Evolutionary conservation across 2,113 vertebrate genomes (phyloP), one percentile per base, ranked within the genome.

Genomic region (Leiothrix lutea): DNA sequence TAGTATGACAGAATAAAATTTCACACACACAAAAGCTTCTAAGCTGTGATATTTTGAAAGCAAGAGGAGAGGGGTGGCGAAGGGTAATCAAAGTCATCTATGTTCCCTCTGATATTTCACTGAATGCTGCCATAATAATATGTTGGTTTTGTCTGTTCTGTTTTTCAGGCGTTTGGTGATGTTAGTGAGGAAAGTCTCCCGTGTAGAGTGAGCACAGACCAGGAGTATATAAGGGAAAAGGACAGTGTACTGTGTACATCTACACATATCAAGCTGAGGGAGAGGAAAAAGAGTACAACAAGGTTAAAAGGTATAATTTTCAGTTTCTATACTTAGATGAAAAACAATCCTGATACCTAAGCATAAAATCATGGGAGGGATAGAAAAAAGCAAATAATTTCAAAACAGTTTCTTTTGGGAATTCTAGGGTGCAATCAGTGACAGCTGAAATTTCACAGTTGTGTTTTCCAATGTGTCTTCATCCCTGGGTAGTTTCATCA

Each of bases 101-200:
- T n/a, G 54, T 54, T 91, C 45, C 19, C 57, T 85, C 77, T 91
- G 87, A 90, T 89, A 92, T 45, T 86, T 83, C 67, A 57, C 73
- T 88, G 70, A 96, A 94, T 0, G 14, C 16, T 94, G 29, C 35
- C 38, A 35, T 78, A 48, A 53, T 74, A 86, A 80, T 48, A 54
- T 14, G 19, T 86, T 61, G 86, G 56, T 22, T 88, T 94, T 95
- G 40, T 88, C 92, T n/a, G 9, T 94, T 80, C 54, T 33, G 5
- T 60, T 95, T 96, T 97, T 80, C 96, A 99, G 99, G 98, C 98
- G n/a, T 98, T 98, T 71, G 98, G 98, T 75, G 98, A 98, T 45
- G 75, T 98, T 74, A 92, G 97, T 62, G 95, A 91, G 45, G 74
- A 94, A 42, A 94, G 53, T 24, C 82, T 91, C 14, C 56, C 92